These are phyloP conservation scores for Bombus sylvicola DNA, from an alignment of 1,140 invertebrate genomes.

Conservation along the genomic window DNA sequence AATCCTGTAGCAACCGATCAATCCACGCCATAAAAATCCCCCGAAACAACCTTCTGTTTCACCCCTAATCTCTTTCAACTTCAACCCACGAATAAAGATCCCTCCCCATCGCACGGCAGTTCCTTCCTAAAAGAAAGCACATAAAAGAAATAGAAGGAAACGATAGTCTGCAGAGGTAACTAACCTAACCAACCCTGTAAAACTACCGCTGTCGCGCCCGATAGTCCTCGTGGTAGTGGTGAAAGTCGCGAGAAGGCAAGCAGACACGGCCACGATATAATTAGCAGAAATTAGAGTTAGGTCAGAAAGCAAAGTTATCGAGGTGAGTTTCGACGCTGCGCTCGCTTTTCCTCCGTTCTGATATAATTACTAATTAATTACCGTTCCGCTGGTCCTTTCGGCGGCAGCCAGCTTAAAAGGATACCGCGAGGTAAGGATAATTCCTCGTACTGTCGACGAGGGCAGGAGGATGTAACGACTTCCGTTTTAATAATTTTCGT, in stretches of 20 bases:
- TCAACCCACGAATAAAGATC: background rate
- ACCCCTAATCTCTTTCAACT: constrained; percentile 15
- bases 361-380: constrained; percentile 69
- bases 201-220: background rate
- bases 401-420: constrained; percentile 44
- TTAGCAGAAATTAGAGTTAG: constrained; percentile 67
- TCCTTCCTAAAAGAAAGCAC: background rate
- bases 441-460: constrained; percentile 1
- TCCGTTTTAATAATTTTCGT: constrained; percentile 37
- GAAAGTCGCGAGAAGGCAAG: constrained; percentile 21
- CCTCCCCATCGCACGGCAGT: background rate
- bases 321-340: constrained; percentile 33
- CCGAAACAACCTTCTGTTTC: background rate
- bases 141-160: background rate
- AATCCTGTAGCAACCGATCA: background rate
- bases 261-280: constrained; percentile 59
- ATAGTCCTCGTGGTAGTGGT: background rate
- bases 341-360: constrained; percentile 44
- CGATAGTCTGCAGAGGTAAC: constrained; percentile 2
- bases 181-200: background rate
- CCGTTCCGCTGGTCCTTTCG: constrained; percentile 43
- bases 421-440: constrained; percentile 53
- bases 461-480: constrained; percentile 12
- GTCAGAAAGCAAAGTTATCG: constrained; percentile 67
- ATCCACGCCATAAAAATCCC: background rate